Evolutionary conservation across 2,797 vertebrate genomes (phyloP).

Genomic region (Phalloptychus januarius): DNA sequence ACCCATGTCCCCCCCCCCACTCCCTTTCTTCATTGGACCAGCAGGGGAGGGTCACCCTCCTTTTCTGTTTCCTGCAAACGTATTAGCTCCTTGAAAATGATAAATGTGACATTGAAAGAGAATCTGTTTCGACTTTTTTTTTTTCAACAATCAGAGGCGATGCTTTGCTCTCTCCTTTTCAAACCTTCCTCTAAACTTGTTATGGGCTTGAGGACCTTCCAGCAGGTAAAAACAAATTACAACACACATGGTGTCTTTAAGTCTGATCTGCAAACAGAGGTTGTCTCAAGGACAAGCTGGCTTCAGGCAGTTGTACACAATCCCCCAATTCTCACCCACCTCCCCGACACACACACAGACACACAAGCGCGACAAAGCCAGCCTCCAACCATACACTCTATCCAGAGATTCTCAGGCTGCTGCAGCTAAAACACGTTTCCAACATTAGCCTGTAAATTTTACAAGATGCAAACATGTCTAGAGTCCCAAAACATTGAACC

Average conservation of each 20-base stretch:
- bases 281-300: conserved; percentile 65
- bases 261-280: conserved; percentile 59
- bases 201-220: conserved; percentile 67
- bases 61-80: conserved; percentile 54
- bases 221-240: conserved; percentile 73
- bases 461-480: background rate
- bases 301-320: conserved; percentile 25
- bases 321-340: conserved; percentile 2
- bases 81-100: conserved; percentile 75
- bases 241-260: conserved; percentile 62
- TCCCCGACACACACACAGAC: conserved; percentile 20
- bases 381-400: conserved; percentile 12
- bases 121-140: conserved; percentile 56
- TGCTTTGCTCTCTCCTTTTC: background rate
- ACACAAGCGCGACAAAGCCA: conserved; percentile 1
- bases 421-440: background rate
- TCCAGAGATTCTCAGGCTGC: background rate
- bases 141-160: conserved; percentile 57
- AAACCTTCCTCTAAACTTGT: conserved; percentile 45
- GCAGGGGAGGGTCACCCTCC: conserved; percentile 45
- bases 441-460: background rate
- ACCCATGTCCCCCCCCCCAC: conserved; percentile 49
- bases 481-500: background rate
- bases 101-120: conserved; percentile 69
- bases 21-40: conserved; percentile 15